phyloP scores from a whole-genome alignment of 1,140 invertebrate genomes.

The Ceratina australensis region DNA sequence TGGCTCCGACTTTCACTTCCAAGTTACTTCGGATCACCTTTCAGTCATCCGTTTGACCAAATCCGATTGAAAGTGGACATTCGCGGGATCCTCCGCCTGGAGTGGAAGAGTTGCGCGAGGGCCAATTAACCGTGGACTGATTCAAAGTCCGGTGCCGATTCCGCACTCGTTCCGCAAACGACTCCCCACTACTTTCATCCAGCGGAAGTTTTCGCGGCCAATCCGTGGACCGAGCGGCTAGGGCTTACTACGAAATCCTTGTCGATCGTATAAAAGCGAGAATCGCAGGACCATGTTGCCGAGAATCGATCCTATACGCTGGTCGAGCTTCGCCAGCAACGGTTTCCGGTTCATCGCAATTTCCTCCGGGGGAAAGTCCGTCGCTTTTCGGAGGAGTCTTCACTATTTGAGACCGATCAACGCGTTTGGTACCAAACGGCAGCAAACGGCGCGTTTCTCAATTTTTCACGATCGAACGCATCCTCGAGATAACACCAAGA shows the following conservation, averaged over 20 bases:
- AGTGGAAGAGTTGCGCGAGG: not conserved
- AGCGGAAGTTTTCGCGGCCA: slow-evolving; percentile 42
- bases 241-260: slow-evolving; percentile 18
- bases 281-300: slow-evolving; percentile 30
- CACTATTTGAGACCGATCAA: not conserved
- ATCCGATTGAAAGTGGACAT: not conserved
- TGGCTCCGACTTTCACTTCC: no score
- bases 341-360: not conserved
- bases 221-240: slow-evolving; percentile 13
- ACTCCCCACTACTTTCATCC: slow-evolving; percentile 30
- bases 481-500: not conserved
- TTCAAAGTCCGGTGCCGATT: slow-evolving; percentile 15
- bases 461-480: not conserved
- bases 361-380: not conserved
- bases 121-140: slow-evolving; percentile 27
- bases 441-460: not conserved
- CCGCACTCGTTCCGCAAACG: not conserved
- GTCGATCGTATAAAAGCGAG: slow-evolving; percentile 51
- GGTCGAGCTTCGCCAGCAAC: slow-evolving; percentile 26
- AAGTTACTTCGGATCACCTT: no score
- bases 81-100: not conserved
- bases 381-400: not conserved
- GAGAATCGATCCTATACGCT: slow-evolving; percentile 37
- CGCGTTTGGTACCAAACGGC: not conserved
- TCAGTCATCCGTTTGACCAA: no score